Evolutionary conservation across 2,888 invertebrate genomes (phyloP).

Genomic region (Pyrocoelia pectoralis): DNA sequence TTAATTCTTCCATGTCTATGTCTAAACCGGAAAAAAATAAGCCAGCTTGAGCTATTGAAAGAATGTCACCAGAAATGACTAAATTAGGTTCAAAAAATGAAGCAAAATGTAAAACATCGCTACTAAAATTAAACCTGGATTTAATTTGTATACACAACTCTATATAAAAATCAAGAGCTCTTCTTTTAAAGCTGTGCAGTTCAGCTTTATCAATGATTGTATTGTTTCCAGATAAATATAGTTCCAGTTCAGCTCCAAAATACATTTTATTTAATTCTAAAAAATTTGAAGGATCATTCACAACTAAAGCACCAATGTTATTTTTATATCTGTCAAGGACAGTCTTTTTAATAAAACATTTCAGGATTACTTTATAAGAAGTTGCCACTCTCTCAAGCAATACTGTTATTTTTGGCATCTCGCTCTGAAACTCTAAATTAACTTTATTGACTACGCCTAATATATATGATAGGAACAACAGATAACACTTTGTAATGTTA

Average conservation of each 20-base stretch:
- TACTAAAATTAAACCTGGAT: neutral
- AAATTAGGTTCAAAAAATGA: neutral
- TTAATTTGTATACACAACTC: neutral
- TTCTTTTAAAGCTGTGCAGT: neutral
- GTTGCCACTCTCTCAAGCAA: slow-evolving; percentile 16
- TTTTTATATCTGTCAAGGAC: slow-evolving; percentile 5
- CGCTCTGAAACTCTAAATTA: too few species aligned
- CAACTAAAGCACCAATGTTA: slow-evolving; percentile 1
- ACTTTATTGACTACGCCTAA: neutral
- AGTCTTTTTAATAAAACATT: slow-evolving; percentile 14
- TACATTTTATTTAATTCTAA: slow-evolving; percentile 11
- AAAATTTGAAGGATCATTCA: slow-evolving; percentile 2
- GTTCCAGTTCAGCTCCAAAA: neutral
- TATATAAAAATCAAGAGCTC: slow-evolving; percentile 17
- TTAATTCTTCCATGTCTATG: neutral
- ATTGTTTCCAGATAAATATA: neutral
- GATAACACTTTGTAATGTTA: slow-evolving; percentile 16
- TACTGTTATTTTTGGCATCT: neutral
- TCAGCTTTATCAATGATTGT: neutral
- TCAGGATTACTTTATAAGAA: slow-evolving; percentile 16
- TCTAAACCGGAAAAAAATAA: neutral
- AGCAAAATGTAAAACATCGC: neutral
- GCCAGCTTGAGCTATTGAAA: neutral
- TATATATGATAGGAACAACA: slow-evolving; percentile 15
- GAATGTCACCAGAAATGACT: neutral